These are phyloP conservation scores for Zoanthus gigantus DNA, from an alignment of 92 coral and sea anemone species.

Conservation along the genomic window DNA sequence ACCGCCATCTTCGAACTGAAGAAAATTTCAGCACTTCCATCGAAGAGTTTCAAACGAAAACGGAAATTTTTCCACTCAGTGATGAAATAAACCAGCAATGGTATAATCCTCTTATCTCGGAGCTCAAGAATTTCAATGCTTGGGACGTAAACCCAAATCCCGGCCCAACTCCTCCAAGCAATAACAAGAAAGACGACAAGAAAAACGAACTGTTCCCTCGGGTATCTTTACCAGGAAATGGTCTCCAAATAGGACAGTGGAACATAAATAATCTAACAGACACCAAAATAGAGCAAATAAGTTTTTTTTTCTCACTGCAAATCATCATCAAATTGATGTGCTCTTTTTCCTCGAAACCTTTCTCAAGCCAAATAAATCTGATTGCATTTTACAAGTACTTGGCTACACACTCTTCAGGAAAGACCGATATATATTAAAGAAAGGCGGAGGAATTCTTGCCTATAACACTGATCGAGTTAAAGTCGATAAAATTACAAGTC, in stretches of 20 bases:
- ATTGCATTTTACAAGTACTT: conserved; percentile 43
- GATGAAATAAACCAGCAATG: too few relatives aligned
- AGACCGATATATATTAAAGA: conserved; percentile 37
- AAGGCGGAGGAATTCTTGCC: conserved; percentile 62
- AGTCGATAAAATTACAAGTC: conserved; percentile 37
- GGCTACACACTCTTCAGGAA: conserved; percentile 44
- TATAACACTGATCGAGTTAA: conserved; percentile 16
- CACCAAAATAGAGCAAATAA: conserved; percentile 55
- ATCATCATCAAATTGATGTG: conserved; percentile 33
- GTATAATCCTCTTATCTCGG: too few relatives aligned
- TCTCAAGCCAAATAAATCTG: conserved; percentile 52
- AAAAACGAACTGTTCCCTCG: too few relatives aligned
- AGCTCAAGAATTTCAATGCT: too few relatives aligned
- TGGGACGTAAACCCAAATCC: too few relatives aligned
- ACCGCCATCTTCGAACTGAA: too few relatives aligned
- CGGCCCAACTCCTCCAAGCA: too few relatives aligned
- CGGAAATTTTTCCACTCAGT: too few relatives aligned
- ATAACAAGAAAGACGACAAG: too few relatives aligned
- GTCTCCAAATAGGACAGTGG: background rate
- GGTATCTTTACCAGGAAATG: too few relatives aligned
- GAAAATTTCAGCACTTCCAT: too few relatives aligned
- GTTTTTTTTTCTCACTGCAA: conserved; percentile 30
- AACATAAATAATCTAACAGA: conserved; percentile 14
- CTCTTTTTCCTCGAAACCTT: conserved; percentile 53
- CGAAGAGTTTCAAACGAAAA: too few relatives aligned